Evolutionary conservation across 2,888 invertebrate species (phyloP).

Genomic region (Agelastica alni): DNA sequence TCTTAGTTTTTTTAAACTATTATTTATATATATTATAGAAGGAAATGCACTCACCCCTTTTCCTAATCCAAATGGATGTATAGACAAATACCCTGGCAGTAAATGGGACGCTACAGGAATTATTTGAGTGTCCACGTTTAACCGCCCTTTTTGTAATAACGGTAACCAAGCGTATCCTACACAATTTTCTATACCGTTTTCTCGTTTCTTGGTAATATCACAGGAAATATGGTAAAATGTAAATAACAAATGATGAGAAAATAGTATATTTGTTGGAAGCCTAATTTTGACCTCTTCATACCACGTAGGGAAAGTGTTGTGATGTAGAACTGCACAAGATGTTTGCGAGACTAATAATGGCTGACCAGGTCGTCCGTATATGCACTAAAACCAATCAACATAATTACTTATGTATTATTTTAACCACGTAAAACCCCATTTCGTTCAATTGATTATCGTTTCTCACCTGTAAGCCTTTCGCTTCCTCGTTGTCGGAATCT

Average conservation of each 20-base stretch:
- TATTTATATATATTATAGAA: too few species aligned
- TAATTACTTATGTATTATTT: too few species aligned
- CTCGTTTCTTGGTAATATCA: constrained; percentile 76
- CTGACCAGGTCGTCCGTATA: constrained; percentile 73
- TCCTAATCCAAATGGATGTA: constrained; percentile 87
- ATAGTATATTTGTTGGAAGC: constrained; percentile 82
- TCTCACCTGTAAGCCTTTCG: constrained; percentile 75
- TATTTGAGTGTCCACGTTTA: constrained; percentile 79
- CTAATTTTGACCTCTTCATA: constrained; percentile 92
- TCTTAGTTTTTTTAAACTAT: too few species aligned
- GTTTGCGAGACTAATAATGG: constrained; percentile 68
- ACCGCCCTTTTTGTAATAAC: constrained; percentile 79
- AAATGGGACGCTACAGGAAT: constrained; percentile 87
- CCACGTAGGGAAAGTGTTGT: constrained; percentile 87
- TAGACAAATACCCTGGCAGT: constrained; percentile 86
- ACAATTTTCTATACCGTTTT: constrained; percentile 76
- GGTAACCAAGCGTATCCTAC: constrained; percentile 96
- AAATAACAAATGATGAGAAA: constrained; percentile 90
- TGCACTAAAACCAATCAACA: constrained; percentile 71
- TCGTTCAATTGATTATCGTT: too few species aligned
- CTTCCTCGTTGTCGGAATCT: constrained; percentile 76
- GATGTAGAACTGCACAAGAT: constrained; percentile 84
- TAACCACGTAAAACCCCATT: too few species aligned
- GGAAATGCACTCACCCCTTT: constrained; percentile 74
- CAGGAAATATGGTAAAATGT: constrained; percentile 96